These are phyloP conservation scores for Rhyzopertha dominica DNA, from an alignment of 1,140 invertebrate species.

Conservation along the genomic window DNA sequence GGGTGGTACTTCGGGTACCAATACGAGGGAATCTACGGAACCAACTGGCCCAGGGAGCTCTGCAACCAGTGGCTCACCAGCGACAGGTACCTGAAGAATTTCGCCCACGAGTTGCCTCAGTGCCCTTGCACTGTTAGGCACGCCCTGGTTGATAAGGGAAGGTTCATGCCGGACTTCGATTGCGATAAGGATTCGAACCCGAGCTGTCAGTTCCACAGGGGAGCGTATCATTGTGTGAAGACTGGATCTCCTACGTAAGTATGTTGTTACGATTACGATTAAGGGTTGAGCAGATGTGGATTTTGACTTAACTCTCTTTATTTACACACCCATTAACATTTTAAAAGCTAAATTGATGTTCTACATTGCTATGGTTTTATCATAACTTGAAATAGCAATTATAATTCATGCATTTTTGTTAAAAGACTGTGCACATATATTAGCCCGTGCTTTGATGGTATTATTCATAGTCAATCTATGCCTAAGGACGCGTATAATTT, in stretches of 20 bases:
- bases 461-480: too few relatives aligned
- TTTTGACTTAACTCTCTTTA: too few relatives aligned
- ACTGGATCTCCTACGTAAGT: slow-evolving; percentile 85
- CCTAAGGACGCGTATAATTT: too few relatives aligned
- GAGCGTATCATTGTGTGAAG: slow-evolving; percentile 86
- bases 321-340: too few relatives aligned
- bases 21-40: slow-evolving; percentile 73
- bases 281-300: too few relatives aligned
- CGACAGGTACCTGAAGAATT: slow-evolving; percentile 82
- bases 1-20: slow-evolving; percentile 89
- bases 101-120: slow-evolving; percentile 75
- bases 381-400: too few relatives aligned
- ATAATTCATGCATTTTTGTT: too few relatives aligned
- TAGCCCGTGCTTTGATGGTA: too few relatives aligned
- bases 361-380: too few relatives aligned
- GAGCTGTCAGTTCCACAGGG: slow-evolving; percentile 82
- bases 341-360: too few relatives aligned
- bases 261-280: slow-evolving; percentile 4
- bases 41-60: slow-evolving; percentile 71
- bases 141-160: slow-evolving; percentile 84
- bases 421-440: too few relatives aligned
- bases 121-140: slow-evolving; percentile 92
- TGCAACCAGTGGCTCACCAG: slow-evolving; percentile 86
- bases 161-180: slow-evolving; percentile 83
- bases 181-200: slow-evolving; percentile 91